Conservation (phyloP, 2,888 invertebrate species). For the Orchestes rusci region DNA sequence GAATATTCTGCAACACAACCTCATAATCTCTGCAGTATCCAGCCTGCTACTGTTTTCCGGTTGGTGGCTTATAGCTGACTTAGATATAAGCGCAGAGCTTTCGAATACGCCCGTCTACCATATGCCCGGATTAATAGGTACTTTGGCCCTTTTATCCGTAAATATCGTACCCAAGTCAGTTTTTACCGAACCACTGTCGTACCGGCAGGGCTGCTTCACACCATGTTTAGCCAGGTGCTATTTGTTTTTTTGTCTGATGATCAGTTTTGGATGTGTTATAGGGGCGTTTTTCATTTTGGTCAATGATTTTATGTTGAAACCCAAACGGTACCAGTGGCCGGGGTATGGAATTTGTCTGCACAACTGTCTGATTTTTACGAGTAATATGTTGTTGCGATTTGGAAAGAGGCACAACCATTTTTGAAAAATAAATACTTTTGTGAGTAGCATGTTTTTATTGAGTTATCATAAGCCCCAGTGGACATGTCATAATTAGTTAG, state of each 20-base stretch:
- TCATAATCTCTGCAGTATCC: constrained; percentile 24
- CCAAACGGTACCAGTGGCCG: constrained; percentile 29
- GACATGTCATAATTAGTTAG: too few species aligned
- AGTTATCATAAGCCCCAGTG: too few species aligned
- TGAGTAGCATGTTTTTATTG: too few species aligned
- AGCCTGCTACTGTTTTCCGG: constrained; percentile 32
- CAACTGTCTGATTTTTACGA: constrained; percentile 31
- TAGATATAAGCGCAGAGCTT: constrained; percentile 23
- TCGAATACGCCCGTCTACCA: constrained; percentile 26
- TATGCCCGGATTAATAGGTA: constrained; percentile 31
- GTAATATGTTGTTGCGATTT: constrained; percentile 30
- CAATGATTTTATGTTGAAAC: constrained; percentile 32
- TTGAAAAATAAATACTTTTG: constrained; percentile 4
- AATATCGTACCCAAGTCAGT: constrained; percentile 29
- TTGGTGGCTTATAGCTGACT: constrained; percentile 37
- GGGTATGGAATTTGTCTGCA: constrained; percentile 34
- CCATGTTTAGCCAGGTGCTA: constrained; percentile 25
- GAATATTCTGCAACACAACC: constrained; percentile 21
- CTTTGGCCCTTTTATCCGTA: constrained; percentile 28
- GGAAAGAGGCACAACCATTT: constrained; percentile 19
- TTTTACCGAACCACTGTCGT: constrained; percentile 25
- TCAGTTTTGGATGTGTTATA: constrained; percentile 33
- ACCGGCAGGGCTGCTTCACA: constrained; percentile 24
- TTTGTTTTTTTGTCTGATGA: constrained; percentile 31
- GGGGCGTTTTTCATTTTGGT: constrained; percentile 32